Evolutionary conservation across 2,113 vertebrate genomes (phyloP).

Genomic region (Piaya cayana): DNA sequence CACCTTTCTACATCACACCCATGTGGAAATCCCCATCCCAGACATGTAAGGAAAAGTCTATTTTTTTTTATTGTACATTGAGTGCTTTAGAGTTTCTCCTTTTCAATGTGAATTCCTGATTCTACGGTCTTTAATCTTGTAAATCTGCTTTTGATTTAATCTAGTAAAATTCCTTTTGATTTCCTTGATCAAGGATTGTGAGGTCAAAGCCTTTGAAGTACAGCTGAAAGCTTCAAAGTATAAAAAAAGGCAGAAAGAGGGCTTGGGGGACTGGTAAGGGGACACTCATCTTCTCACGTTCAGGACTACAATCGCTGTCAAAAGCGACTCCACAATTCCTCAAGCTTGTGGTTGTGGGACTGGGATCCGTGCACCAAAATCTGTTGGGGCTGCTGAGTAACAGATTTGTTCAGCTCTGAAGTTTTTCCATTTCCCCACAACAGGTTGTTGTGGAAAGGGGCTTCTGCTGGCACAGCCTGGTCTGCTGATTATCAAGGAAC

Average conservation of each 20-base stretch:
- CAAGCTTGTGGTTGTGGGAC: neutral
- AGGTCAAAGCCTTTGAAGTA: slow-evolving; percentile 44
- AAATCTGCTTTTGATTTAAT: slow-evolving; percentile 51
- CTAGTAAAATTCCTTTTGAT: slow-evolving; percentile 41
- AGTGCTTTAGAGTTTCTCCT: neutral
- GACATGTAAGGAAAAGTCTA: neutral
- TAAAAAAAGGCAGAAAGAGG: neutral
- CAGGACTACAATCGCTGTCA: neutral
- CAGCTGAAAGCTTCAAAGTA: neutral
- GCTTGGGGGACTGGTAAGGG: neutral
- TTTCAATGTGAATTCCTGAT: slow-evolving; percentile 29
- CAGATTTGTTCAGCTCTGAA: neutral
- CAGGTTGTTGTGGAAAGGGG: neutral
- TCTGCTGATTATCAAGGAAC: neutral
- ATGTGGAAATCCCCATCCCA: slow-evolving; percentile 10
- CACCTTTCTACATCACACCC: neutral
- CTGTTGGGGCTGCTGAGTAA: neutral
- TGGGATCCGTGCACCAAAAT: neutral
- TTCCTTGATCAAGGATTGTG: slow-evolving; percentile 1
- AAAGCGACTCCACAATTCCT: neutral
- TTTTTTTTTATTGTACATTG: neutral
- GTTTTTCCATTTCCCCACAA: neutral
- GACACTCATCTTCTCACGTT: neutral
- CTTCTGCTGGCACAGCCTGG: neutral
- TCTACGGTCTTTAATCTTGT: slow-evolving; percentile 20